These are phyloP conservation scores for Grammomys surdaster DNA, from an alignment of 2,113 vertebrate species.

Conservation along the genomic window DNA sequence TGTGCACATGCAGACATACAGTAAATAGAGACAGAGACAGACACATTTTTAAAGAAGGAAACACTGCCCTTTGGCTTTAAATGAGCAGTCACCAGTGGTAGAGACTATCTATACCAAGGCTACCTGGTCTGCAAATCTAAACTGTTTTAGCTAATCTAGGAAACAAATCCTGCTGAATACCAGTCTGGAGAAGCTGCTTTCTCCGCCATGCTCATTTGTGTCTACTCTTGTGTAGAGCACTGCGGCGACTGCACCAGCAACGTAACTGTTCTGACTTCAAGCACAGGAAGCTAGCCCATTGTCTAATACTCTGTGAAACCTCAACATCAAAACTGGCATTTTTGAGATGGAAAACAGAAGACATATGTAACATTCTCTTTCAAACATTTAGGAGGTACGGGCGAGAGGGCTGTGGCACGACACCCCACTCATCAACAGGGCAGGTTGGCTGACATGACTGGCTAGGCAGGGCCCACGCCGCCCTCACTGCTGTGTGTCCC, in stretches of 20 bases:
- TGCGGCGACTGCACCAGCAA: background rate
- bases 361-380: conserved; percentile 41
- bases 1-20: background rate
- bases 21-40: no score
- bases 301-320: background rate
- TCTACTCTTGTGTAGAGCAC: background rate
- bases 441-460: background rate
- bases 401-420: background rate
- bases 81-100: conserved; percentile 21
- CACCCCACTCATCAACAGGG: background rate
- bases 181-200: background rate
- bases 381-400: background rate
- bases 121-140: conserved; percentile 5
- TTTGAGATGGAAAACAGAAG: conserved; percentile 35
- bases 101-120: conserved; percentile 13
- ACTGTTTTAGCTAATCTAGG: conserved; percentile 46
- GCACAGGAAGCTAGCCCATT: background rate
- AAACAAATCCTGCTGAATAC: conserved; percentile 33
- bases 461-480: background rate
- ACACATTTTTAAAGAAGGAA: background rate
- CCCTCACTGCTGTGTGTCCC: background rate
- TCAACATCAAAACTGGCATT: background rate
- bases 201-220: background rate
- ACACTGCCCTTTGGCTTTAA: background rate
- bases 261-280: conserved; percentile 5